phyloP scores from a whole-genome alignment of 2,888 invertebrate genomes.

The Metopia argyrocephala region DNA sequence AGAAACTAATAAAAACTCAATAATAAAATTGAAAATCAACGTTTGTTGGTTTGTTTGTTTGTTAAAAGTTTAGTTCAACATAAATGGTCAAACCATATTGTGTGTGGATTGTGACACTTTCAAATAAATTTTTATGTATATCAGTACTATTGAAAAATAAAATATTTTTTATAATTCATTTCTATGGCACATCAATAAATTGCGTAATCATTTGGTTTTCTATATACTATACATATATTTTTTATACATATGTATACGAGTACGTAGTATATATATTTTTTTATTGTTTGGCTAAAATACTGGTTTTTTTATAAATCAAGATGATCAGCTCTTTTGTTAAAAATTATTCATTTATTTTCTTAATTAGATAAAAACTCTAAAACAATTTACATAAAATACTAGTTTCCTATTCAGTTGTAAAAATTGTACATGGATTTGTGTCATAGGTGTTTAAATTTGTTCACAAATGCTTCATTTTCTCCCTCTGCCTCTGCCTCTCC shows the following conservation, averaged over 20 bases:
- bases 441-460: constrained; percentile 28
- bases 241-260: too few species aligned
- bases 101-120: constrained; percentile 61
- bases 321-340: constrained; percentile 18
- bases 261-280: too few species aligned
- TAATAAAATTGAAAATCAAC: background rate
- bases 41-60: background rate
- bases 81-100: too few species aligned
- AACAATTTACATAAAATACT: constrained; percentile 54
- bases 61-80: background rate
- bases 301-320: background rate
- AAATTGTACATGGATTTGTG: constrained; percentile 25
- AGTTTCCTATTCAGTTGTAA: constrained; percentile 20
- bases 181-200: constrained; percentile 46
- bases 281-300: background rate
- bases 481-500: background rate
- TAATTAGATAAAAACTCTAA: background rate
- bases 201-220: constrained; percentile 40
- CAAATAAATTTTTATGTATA: background rate
- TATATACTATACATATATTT: background rate
- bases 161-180: too few species aligned
- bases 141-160: too few species aligned
- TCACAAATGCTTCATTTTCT: background rate
- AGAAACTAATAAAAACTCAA: constrained; percentile 20
- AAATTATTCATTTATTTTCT: constrained; percentile 7